Conservation (phyloP, 2,888 invertebrate genomes). For the Toxonevra muliebris region DNA sequence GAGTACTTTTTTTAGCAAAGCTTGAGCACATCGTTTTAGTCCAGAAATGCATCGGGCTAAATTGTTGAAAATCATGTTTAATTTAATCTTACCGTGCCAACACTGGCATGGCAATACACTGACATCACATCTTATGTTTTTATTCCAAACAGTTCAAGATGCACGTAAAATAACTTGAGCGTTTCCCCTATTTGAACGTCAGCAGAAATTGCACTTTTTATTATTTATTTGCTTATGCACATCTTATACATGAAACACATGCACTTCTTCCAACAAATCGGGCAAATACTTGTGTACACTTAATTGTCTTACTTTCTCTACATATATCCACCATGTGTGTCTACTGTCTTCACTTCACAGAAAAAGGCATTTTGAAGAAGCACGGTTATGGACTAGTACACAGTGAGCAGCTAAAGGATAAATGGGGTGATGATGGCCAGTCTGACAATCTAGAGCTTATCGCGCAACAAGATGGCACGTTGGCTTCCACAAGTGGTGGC, state of each 20-base stretch:
- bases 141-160: too few species aligned
- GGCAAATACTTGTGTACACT: not conserved
- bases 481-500: slow-evolving; percentile 70
- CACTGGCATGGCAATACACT: too few species aligned
- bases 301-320: not conserved
- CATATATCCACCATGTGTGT: too few species aligned
- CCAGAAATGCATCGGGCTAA: too few species aligned
- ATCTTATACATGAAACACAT: not conserved
- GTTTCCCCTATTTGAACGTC: slow-evolving; percentile 22
- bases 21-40: too few species aligned
- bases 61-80: too few species aligned
- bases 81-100: too few species aligned
- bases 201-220: slow-evolving; percentile 18
- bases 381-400: slow-evolving; percentile 80
- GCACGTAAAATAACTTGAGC: not conserved
- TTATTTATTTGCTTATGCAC: not conserved
- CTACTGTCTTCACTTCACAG: slow-evolving; percentile 63
- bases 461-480: slow-evolving; percentile 75
- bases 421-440: slow-evolving; percentile 79
- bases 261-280: not conserved
- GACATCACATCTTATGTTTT: too few species aligned
- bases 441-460: slow-evolving; percentile 76
- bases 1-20: too few species aligned
- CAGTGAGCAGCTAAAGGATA: slow-evolving; percentile 75
- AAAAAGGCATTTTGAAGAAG: slow-evolving; percentile 93